Evolutionary conservation across 2,888 invertebrate species (phyloP).

Genomic region (Drosophila mulleri): DNA sequence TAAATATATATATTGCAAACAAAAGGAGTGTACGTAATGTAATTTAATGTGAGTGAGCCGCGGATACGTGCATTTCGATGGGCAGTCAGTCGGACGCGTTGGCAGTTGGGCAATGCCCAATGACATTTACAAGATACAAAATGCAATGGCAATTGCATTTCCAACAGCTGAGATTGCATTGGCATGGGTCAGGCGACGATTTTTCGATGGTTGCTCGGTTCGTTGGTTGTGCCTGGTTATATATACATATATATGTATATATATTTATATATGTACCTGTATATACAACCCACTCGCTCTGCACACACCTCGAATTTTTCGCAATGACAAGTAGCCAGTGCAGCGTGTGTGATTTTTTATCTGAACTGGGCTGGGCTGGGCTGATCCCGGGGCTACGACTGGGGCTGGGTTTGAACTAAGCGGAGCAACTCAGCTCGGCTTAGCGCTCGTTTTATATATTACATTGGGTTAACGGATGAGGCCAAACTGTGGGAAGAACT

Average conservation of each 20-base stretch:
- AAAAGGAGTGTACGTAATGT: slow-evolving; percentile 71
- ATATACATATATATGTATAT: not conserved
- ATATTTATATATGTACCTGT: not conserved
- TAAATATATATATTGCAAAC: slow-evolving; percentile 66
- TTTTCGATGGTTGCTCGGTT: slow-evolving; percentile 17
- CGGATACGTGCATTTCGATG: slow-evolving; percentile 27
- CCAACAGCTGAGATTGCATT: slow-evolving; percentile 61
- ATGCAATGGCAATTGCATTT: slow-evolving; percentile 46
- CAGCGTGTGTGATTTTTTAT: slow-evolving; percentile 43
- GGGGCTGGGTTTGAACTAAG: slow-evolving; percentile 25
- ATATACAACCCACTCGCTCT: slow-evolving; percentile 23
- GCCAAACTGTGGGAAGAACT: slow-evolving; percentile 58
- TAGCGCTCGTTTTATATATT: slow-evolving; percentile 23
- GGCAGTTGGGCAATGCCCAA: slow-evolving; percentile 65
- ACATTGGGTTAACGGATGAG: slow-evolving; percentile 52
- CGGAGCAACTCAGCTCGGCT: slow-evolving; percentile 14
- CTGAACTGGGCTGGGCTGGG: slow-evolving; percentile 50
- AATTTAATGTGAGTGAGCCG: slow-evolving; percentile 69
- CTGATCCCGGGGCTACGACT: slow-evolving; percentile 8
- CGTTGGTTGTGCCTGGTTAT: slow-evolving; percentile 4
- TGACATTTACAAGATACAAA: slow-evolving; percentile 72
- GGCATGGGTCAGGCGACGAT: slow-evolving; percentile 66
- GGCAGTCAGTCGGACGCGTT: slow-evolving; percentile 28
- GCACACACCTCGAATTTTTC: slow-evolving; percentile 69
- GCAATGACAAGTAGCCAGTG: slow-evolving; percentile 70